Evolutionary conservation across 2,888 invertebrate genomes (phyloP), one percentile per base, ranked within the genome.

Genomic region (Drosophila austrosaltans): DNA sequence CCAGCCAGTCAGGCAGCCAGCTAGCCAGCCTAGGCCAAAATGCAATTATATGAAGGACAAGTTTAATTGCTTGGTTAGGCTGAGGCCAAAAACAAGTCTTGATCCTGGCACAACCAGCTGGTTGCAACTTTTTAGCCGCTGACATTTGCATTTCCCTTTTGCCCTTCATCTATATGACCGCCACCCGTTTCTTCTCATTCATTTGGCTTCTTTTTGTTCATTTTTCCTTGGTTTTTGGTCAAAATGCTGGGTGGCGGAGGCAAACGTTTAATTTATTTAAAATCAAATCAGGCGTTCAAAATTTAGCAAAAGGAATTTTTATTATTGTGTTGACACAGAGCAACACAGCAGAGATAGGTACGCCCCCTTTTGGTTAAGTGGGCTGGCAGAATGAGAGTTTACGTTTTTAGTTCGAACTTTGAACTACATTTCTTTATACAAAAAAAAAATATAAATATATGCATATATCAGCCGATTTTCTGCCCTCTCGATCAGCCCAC

Each of bases 1-100:
- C 16, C 16, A 16, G 20, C 44, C 44, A 44, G 44, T 6, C 44
- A 44, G 20, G 7, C 44, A 48, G 8, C 16, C 48, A 48, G 22
- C 48, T 10, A 48, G 22, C 48, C 48, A 48, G 48, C 48, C 48
- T 75, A 78, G 77, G 69, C 82, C 86, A 78, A 84, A 90, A 90
- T 91, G 90, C 90, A 91, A 91, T 91, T 91, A 90, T 84, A 88
- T 82, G 72, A 86, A 48, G 88, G 91, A 91, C 91, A 90, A 90
- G 89, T 91, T 91, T 91, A 91, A 91, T 91, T 91, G 91, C 91
- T 90, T 87, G 86, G 83, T 66, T 85, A 79, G 74, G 75, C 66
- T 63, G 56, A 28, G 39, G 59, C 42, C 68, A 59, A 65, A 56
- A 48, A 48, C 48, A 48, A 48, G 63, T 28, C 54, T 53, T 63